A percentile compares a stretch with the other conserved stretches of the same genome.
phyloP scores from a whole-genome alignment of 2,797 vertebrate species.

The Megalops cyprinoides region DNA sequence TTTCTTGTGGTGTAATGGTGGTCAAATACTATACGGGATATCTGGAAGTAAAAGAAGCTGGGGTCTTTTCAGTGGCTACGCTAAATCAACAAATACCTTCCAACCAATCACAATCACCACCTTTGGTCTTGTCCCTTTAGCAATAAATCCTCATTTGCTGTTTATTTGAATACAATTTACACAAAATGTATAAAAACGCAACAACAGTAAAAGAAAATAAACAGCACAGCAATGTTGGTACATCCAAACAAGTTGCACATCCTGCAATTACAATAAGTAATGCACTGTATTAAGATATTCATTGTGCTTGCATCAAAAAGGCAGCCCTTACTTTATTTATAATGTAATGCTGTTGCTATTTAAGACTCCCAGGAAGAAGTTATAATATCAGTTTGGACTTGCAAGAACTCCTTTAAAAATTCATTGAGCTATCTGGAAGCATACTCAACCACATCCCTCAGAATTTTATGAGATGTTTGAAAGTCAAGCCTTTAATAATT shows the following conservation, averaged over 20 bases:
- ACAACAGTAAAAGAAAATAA: neutral
- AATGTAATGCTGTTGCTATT: slow-evolving; percentile 12
- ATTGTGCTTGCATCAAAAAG: neutral
- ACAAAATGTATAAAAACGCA: neutral
- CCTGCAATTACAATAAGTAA: too few species aligned
- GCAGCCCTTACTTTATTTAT: slow-evolving; percentile 40
- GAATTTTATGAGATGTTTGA: slow-evolving; percentile 15
- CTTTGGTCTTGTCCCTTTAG: neutral
- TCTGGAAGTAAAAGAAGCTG: neutral
- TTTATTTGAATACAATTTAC: neutral
- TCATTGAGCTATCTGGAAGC: neutral
- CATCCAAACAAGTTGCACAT: neutral
- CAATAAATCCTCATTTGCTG: neutral
- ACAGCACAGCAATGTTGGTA: neutral
- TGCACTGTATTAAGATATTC: neutral
- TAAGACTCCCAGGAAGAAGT: slow-evolving; percentile 1
- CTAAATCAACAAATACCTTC: neutral
- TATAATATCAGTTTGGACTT: neutral
- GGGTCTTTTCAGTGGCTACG: neutral
- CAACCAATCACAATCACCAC: neutral
- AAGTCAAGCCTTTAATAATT: slow-evolving; percentile 26
- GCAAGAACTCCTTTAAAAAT: neutral
- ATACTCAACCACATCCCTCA: neutral
- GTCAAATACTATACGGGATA: neutral
- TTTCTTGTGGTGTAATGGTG: neutral